Evolutionary conservation across 2,888 invertebrate species (phyloP).

Genomic region (Microdon myrmicae): DNA sequence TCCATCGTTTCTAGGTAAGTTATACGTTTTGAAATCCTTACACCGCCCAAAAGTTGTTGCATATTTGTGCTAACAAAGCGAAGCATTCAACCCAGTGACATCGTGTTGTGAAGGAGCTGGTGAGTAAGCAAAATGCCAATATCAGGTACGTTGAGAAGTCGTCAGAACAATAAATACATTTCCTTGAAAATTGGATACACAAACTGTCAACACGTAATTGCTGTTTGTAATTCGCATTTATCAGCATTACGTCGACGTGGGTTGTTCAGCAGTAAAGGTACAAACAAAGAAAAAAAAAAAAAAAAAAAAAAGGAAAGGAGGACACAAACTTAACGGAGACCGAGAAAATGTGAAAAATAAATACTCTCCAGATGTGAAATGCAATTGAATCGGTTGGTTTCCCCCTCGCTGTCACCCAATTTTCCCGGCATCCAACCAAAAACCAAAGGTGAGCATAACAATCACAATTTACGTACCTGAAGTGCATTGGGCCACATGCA

Average conservation of each 20-base stretch:
- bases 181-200: slow-evolving; percentile 46
- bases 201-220: slow-evolving; percentile 49
- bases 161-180: slow-evolving; percentile 46
- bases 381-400: slow-evolving; percentile 20
- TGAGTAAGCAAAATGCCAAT: too few species aligned
- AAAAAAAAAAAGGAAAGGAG: slow-evolving; percentile 20
- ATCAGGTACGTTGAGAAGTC: too few species aligned
- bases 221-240: slow-evolving; percentile 47
- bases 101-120: too few species aligned
- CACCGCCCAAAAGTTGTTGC: too few species aligned
- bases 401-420: slow-evolving; percentile 1
- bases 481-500: slow-evolving; percentile 81
- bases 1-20: too few species aligned
- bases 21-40: too few species aligned
- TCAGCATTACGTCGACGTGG: slow-evolving; percentile 33
- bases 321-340: too few species aligned
- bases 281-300: slow-evolving; percentile 18
- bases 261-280: not conserved
- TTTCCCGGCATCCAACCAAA: not conserved
- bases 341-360: too few species aligned
- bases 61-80: too few species aligned
- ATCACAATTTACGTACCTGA: slow-evolving; percentile 71
- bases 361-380: not conserved
- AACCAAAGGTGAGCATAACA: slow-evolving; percentile 7
- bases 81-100: too few species aligned